Evolutionary conservation across 2,888 invertebrate species (phyloP).

Genomic region (Tiliacea aurago): DNA sequence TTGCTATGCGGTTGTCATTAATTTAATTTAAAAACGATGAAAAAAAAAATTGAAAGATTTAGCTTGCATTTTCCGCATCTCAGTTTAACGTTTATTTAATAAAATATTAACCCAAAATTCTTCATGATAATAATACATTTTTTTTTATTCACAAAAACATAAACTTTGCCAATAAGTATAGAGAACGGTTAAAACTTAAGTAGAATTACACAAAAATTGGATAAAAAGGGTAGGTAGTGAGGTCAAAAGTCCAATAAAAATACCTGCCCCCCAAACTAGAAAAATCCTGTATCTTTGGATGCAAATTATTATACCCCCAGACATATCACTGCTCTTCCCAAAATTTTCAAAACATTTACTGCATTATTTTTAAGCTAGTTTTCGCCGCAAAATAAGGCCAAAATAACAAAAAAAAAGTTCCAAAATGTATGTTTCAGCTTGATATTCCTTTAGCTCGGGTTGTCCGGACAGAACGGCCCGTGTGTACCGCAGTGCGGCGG

Average conservation of each 20-base stretch:
- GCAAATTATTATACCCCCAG: neutral
- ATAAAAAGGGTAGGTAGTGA: too few relatives aligned
- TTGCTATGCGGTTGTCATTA: neutral
- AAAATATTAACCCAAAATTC: neutral
- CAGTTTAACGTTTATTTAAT: neutral
- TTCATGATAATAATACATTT: too few relatives aligned
- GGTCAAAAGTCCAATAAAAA: too few relatives aligned
- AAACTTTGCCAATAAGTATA: too few relatives aligned
- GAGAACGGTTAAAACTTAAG: too few relatives aligned
- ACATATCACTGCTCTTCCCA: neutral
- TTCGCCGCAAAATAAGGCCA: neutral
- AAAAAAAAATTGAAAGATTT: neutral
- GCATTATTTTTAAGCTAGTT: neutral
- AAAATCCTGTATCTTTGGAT: too few relatives aligned
- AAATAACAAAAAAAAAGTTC: neutral
- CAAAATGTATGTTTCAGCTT: constrained; percentile 26
- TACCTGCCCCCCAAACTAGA: too few relatives aligned
- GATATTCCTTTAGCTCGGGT: constrained; percentile 34
- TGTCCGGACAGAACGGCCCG: constrained; percentile 61
- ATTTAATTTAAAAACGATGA: too few relatives aligned
- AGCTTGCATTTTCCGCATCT: too few relatives aligned
- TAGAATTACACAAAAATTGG: too few relatives aligned
- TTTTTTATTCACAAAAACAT: too few relatives aligned
- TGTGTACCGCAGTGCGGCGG: constrained; percentile 84
- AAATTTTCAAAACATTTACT: neutral